A percentile compares a stretch with the other conserved stretches of the same genome.
These are phyloP conservation scores for Betta splendens DNA, from an alignment of 2,797 vertebrate genomes.

Conservation along the genomic window DNA sequence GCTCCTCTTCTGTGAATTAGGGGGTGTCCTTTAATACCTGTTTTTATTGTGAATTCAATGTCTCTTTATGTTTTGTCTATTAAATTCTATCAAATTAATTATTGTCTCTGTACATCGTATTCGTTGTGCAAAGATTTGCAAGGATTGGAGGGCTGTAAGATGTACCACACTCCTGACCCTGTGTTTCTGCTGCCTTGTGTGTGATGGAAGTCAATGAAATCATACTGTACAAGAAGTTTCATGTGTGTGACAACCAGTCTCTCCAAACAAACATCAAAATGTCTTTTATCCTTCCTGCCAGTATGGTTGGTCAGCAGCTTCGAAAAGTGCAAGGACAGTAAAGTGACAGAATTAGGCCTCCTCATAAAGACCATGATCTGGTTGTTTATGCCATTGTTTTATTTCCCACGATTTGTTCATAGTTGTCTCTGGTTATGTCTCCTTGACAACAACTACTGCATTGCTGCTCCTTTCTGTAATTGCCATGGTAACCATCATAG, in stretches of 20 bases:
- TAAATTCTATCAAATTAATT: too few relatives aligned
- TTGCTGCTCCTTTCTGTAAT: slow-evolving; percentile 56
- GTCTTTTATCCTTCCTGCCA: slow-evolving; percentile 3
- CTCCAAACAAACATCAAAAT: slow-evolving; percentile 4
- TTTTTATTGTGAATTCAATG: too few relatives aligned
- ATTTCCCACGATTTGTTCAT: slow-evolving; percentile 40
- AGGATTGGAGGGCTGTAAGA: too few relatives aligned
- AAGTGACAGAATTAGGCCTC: slow-evolving; percentile 38
- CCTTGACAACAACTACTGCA: slow-evolving; percentile 73
- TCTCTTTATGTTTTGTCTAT: too few relatives aligned
- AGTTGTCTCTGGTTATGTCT: slow-evolving; percentile 45
- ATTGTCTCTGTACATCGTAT: too few relatives aligned
- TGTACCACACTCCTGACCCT: too few relatives aligned
- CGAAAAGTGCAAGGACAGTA: slow-evolving; percentile 50
- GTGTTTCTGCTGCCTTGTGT: not conserved
- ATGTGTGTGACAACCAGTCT: slow-evolving; percentile 15
- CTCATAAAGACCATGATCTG: slow-evolving; percentile 53
- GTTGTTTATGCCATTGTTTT: slow-evolving; percentile 23
- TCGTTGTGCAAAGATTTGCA: too few relatives aligned
- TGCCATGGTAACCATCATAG: slow-evolving; percentile 73
- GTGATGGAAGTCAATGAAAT: slow-evolving; percentile 12
- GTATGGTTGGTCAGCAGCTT: not conserved
- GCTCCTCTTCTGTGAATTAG: too few relatives aligned
- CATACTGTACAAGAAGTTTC: not conserved
- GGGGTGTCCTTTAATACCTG: too few relatives aligned